Percentiles rank a stretch among this genome's conserved stretches.
Evolutionary conservation across 1,140 invertebrate species (phyloP).

Genomic region (Drosophila setifemur): DNA sequence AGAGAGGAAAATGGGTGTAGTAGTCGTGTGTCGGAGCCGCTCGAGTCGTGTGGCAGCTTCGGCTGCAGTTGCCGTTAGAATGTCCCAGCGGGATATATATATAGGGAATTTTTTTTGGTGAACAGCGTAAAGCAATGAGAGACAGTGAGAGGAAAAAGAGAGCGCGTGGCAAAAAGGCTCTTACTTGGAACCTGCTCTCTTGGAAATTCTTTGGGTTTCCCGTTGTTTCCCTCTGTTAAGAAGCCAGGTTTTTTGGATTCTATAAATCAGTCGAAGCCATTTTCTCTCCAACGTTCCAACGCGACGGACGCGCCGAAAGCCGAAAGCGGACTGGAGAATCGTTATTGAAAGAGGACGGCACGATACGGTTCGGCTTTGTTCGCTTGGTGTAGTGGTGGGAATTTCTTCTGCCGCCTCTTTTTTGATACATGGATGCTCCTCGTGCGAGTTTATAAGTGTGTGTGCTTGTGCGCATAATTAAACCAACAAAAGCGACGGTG

Average conservation of each 20-base stretch:
- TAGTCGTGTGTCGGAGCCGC: slow-evolving; percentile 38
- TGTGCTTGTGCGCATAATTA: slow-evolving; percentile 45
- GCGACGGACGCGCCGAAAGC: slow-evolving; percentile 78
- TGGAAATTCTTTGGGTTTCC: slow-evolving; percentile 25
- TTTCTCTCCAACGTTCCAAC: slow-evolving; percentile 69
- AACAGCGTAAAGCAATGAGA: not conserved
- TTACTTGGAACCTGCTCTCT: slow-evolving; percentile 17
- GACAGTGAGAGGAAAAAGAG: slow-evolving; percentile 1
- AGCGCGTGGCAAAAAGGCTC: not conserved
- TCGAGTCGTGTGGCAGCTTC: slow-evolving; percentile 12
- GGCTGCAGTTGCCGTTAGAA: slow-evolving; percentile 58
- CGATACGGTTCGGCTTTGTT: slow-evolving; percentile 44
- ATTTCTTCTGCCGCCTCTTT: slow-evolving; percentile 47
- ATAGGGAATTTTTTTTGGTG: no score
- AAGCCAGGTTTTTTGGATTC: slow-evolving; percentile 52
- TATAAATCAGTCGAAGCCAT: slow-evolving; percentile 69
- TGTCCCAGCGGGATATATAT: no score
- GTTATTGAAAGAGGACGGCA: slow-evolving; percentile 31
- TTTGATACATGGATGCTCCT: slow-evolving; percentile 22
- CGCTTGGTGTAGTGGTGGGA: slow-evolving; percentile 44
- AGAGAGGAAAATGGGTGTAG: slow-evolving; percentile 33
- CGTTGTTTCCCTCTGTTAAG: slow-evolving; percentile 36
- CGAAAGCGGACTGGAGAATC: slow-evolving; percentile 56
- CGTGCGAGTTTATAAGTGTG: slow-evolving; percentile 7
- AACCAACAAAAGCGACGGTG: slow-evolving; percentile 30